A percentile compares a stretch with the other conserved stretches of the same genome.
phyloP scores from a whole-genome alignment of 2,888 invertebrate species.

The Cenopis cana region DNA sequence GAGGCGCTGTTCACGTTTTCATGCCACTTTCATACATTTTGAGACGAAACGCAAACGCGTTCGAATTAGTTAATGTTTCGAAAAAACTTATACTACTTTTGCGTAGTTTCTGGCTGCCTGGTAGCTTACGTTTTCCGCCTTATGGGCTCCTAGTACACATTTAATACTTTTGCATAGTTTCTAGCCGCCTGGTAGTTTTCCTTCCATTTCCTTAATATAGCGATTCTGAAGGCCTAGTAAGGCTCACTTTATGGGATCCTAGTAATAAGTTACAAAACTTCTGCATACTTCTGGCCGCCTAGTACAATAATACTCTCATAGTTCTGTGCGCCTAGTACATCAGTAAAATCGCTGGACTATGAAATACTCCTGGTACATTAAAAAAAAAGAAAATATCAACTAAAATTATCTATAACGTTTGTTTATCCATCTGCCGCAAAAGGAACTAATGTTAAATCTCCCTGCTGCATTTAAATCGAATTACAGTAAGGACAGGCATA shows the following conservation, averaged over 20 bases:
- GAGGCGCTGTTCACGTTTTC: no score
- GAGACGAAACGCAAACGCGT: no score
- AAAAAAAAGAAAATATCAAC: neutral
- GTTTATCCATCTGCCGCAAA: neutral
- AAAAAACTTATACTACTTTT: no score
- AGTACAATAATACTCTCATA: neutral
- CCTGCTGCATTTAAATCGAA: constrained; percentile 23
- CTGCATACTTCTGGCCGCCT: neutral
- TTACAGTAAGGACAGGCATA: constrained; percentile 22
- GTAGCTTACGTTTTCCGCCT: neutral
- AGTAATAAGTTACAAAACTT: constrained; percentile 1
- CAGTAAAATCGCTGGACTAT: neutral
- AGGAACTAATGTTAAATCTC: neutral
- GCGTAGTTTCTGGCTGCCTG: neutral
- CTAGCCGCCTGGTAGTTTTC: constrained; percentile 7
- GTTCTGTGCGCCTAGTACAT: neutral
- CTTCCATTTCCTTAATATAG: neutral
- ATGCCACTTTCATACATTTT: no score
- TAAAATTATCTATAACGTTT: neutral
- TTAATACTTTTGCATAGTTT: neutral
- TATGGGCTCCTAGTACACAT: no score
- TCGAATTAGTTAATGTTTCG: no score
- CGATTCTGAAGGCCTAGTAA: neutral
- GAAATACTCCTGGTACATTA: no score
- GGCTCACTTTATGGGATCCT: neutral